Percentiles rank a stretch among this genome's conserved stretches.
phyloP scores from a whole-genome alignment of 2,888 invertebrate genomes.

The Volucella inflata region DNA sequence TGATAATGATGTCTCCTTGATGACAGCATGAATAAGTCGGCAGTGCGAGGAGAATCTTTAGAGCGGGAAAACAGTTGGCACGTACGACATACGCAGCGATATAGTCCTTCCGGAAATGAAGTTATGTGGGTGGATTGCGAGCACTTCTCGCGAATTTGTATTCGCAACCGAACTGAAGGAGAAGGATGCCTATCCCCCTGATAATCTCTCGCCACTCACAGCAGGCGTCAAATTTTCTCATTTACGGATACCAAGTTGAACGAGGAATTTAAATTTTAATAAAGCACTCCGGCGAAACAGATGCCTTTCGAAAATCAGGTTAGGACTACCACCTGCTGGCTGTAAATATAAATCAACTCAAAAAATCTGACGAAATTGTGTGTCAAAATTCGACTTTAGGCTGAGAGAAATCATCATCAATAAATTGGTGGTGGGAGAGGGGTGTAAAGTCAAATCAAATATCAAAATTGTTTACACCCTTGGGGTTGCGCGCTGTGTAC shows the following conservation, averaged over 20 bases:
- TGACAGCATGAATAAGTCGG: conserved; percentile 36
- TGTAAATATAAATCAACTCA: conserved; percentile 69
- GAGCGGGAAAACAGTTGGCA: conserved; percentile 63
- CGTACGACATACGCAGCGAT: conserved; percentile 64
- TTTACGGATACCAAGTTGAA: conserved; percentile 34
- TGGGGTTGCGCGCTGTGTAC: conserved; percentile 40
- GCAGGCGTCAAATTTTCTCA: conserved; percentile 67
- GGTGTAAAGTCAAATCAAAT: conserved; percentile 72
- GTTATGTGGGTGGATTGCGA: conserved; percentile 76
- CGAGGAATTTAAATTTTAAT: conserved; percentile 64
- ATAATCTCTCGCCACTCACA: conserved; percentile 27
- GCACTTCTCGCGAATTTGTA: conserved; percentile 30
- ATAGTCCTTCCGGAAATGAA: conserved; percentile 77
- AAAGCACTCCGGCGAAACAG: conserved; percentile 44
- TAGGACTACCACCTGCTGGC: conserved; percentile 9
- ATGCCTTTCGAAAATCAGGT: conserved; percentile 22
- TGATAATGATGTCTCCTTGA: conserved; percentile 72
- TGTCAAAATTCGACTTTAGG: conserved; percentile 64
- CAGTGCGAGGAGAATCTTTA: conserved; percentile 32
- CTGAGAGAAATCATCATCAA: conserved; percentile 38
- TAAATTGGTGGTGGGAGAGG: neutral
- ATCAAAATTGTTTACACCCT: conserved; percentile 72
- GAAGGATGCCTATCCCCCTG: conserved; percentile 3
- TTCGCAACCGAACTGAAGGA: conserved; percentile 26
- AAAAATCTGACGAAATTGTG: conserved; percentile 52